phyloP scores from a whole-genome alignment of 1,140 invertebrate genomes.

The Drosophila arizonae region DNA sequence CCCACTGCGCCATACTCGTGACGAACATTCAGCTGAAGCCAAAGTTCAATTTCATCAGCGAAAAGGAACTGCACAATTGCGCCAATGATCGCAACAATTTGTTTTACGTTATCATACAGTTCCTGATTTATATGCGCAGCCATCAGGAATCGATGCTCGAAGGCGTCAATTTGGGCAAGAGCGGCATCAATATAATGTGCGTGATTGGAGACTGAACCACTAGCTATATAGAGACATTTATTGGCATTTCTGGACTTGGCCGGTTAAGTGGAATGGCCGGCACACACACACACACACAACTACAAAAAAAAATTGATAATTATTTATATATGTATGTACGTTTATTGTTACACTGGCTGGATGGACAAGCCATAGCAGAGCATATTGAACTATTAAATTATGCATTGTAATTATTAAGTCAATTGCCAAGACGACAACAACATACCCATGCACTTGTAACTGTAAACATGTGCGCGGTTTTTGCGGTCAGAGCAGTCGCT shows the following conservation, averaged over 20 bases:
- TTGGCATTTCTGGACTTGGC: conserved; percentile 11
- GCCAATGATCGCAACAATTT: conserved; percentile 91
- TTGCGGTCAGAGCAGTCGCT: conserved; percentile 49
- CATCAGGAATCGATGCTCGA: conserved; percentile 91
- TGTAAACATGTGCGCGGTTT: conserved; percentile 59
- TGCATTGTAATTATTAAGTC: conserved; percentile 73
- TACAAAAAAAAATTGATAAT: background rate
- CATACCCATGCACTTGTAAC: conserved; percentile 26
- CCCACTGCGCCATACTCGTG: conserved; percentile 76
- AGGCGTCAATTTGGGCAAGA: conserved; percentile 89
- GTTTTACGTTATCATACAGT: conserved; percentile 90
- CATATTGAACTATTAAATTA: conserved; percentile 69
- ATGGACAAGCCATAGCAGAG: conserved; percentile 14
- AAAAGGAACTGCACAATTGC: conserved; percentile 80
- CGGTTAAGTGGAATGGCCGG: background rate
- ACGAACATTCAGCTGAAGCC: conserved; percentile 71
- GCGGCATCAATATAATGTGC: conserved; percentile 91
- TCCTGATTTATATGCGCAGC: conserved; percentile 89
- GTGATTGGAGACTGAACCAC: conserved; percentile 85
- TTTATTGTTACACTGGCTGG: conserved; percentile 16
- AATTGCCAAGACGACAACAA: conserved; percentile 39
- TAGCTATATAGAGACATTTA: background rate
- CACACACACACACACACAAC: conserved; percentile 11
- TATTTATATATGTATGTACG: conserved; percentile 15
- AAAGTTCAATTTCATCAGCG: conserved; percentile 82